A percentile compares a stretch with the other conserved stretches of the same genome.
These are phyloP conservation scores for Tridacna crocea DNA, from an alignment of 2,888 invertebrate species.

Conservation along the genomic window DNA sequence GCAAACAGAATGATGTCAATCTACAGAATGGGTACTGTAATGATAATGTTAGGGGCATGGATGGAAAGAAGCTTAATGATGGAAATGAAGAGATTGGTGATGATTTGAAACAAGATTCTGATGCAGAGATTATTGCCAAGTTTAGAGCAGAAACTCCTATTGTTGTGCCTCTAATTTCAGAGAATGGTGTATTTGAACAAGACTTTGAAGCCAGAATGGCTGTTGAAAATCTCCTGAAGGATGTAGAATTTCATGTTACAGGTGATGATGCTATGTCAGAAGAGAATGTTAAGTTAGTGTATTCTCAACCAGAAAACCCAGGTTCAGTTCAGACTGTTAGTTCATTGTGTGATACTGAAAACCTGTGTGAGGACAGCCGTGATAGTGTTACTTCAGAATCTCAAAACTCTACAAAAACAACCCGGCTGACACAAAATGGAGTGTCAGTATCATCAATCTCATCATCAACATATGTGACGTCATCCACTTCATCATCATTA, in stretches of 20 bases:
- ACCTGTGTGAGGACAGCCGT: constrained; percentile 40
- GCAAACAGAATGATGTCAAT: constrained; percentile 11
- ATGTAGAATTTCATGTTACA: constrained; percentile 59
- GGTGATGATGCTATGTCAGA: constrained; percentile 52
- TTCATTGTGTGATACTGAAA: constrained; percentile 41
- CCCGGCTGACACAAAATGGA: constrained; percentile 43
- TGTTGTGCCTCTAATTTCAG: constrained; percentile 55
- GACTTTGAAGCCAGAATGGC: constrained; percentile 64
- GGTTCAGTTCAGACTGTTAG: constrained; percentile 50
- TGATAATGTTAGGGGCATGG: neutral
- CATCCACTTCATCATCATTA: constrained; percentile 20
- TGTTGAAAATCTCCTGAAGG: constrained; percentile 58
- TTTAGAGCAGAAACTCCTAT: constrained; percentile 56
- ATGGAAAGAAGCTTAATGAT: neutral
- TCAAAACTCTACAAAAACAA: constrained; percentile 36
- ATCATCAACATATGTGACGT: neutral
- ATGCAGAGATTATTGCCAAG: constrained; percentile 50
- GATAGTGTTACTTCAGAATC: constrained; percentile 57
- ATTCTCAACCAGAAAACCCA: constrained; percentile 40
- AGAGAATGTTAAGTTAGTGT: constrained; percentile 44
- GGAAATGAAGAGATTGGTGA: constrained; percentile 17
- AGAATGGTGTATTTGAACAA: constrained; percentile 61
- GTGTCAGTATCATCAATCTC: constrained; percentile 11
- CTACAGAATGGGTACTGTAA: constrained; percentile 20
- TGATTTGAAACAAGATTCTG: constrained; percentile 36